Evolutionary conservation across 2,797 vertebrate species (phyloP).

Genomic region (Sebastes variabilis): DNA sequence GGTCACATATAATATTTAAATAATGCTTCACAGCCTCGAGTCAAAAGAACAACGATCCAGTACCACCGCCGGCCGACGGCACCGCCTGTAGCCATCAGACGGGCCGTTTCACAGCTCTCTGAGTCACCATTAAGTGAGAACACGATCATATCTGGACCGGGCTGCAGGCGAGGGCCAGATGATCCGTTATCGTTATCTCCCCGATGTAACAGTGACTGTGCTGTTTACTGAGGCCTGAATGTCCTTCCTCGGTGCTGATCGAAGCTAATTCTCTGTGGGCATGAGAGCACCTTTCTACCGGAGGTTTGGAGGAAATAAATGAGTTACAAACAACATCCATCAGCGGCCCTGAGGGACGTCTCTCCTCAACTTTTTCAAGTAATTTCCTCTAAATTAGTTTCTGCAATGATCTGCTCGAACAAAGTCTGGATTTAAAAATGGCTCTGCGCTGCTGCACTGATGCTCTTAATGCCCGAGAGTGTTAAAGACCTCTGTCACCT

Average conservation of each 20-base stretch:
- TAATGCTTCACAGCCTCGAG: background rate
- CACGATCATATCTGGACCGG: conserved; percentile 44
- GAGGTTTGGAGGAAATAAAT: conserved; percentile 47
- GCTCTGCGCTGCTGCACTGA: conserved; percentile 3
- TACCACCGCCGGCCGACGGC: background rate
- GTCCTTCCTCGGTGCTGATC: conserved; percentile 44
- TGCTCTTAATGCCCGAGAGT: background rate
- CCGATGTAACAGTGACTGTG: background rate
- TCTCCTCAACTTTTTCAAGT: conserved; percentile 14
- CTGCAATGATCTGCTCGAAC: background rate
- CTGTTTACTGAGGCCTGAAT: conserved; percentile 47
- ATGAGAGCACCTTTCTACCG: conserved; percentile 25
- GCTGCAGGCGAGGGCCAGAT: conserved; percentile 27
- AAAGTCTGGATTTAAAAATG: conserved; percentile 23
- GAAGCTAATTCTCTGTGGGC: conserved; percentile 48
- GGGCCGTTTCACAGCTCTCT: conserved; percentile 2
- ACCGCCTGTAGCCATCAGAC: conserved; percentile 8
- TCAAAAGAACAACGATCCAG: conserved; percentile 6
- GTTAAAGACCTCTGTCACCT: background rate
- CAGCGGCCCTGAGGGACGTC: conserved; percentile 12
- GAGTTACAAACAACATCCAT: conserved; percentile 37
- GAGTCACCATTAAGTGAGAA: conserved; percentile 23
- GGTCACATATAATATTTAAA: conserved; percentile 13
- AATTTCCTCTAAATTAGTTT: conserved; percentile 21
- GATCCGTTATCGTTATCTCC: conserved; percentile 41